phyloP scores from a whole-genome alignment of 2,797 vertebrate genomes.

The Corythornis leucogaster region DNA sequence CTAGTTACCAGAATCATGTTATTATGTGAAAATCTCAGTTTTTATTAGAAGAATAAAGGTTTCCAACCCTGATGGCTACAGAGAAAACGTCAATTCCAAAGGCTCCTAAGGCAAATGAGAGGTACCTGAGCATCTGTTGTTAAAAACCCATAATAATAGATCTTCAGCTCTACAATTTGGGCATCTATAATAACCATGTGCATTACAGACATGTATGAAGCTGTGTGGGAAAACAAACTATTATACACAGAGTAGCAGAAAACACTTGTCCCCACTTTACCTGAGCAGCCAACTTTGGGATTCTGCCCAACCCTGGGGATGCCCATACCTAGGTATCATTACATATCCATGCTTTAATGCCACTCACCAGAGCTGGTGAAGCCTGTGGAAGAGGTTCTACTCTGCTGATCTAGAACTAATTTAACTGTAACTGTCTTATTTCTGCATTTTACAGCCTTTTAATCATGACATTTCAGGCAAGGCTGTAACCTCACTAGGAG shows the following conservation, averaged over 20 bases:
- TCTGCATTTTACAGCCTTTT: not conserved
- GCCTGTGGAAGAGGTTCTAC: not conserved
- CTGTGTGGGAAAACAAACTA: not conserved
- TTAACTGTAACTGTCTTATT: not conserved
- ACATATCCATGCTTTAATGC: not conserved
- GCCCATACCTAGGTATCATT: not conserved
- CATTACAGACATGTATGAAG: not conserved
- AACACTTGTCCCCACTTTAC: not conserved
- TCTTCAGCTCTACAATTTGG: not conserved
- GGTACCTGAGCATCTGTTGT: not conserved
- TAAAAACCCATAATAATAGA: not conserved
- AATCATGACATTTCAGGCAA: not conserved
- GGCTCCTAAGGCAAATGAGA: not conserved
- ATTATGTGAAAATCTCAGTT: not conserved
- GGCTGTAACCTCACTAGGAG: conserved; percentile 2
- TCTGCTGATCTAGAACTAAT: not conserved
- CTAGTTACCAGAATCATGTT: not conserved
- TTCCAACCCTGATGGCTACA: not conserved
- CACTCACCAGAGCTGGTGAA: not conserved
- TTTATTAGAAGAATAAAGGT: not conserved
- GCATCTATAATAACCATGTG: rapidly evolving
- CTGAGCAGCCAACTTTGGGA: not conserved
- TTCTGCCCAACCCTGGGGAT: not conserved
- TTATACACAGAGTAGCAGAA: not conserved
- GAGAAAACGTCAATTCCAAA: not conserved